Evolutionary conservation across 23 tunicate species (phyloP), one percentile per base, ranked within the genome.

Genomic region (Ciona savignyi): DNA sequence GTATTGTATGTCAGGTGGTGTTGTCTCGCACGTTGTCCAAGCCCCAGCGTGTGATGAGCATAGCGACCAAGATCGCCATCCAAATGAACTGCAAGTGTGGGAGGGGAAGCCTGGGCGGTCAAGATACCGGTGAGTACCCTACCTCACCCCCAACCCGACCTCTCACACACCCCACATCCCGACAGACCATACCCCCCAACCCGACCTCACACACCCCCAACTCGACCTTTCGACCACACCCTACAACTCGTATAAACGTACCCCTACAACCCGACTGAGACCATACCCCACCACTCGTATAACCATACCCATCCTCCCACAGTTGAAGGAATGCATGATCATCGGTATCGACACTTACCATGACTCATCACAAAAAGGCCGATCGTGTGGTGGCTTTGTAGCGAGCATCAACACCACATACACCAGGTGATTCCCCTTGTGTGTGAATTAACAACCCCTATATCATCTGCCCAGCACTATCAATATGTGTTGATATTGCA

Each of bases 91-190:
- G 87, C 61, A 91, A 91, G 78, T 68, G n/a, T 91, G 24, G 97
- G 97, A 1, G 97, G 97, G 0, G 97, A 91, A 62, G 97, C 97
- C 26, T 91, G 97, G 97, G 83, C 89, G 0, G 89, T 89, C 34
- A 35, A 74, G 27, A 89, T 89, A 4, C 96, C 96, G 72, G 96
- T 88, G 30, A 60, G 84, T 76, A n/a, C n/a, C n/a, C n/a, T n/a
- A n/a, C n/a, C n/a, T n/a, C n/a, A n/a, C n/a, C n/a, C n/a, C n/a
- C n/a, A n/a, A n/a, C n/a, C n/a, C n/a, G n/a, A n/a, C n/a, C n/a
- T n/a, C n/a, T n/a, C n/a, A n/a, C n/a, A n/a, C n/a, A n/a, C n/a
- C n/a, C n/a, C n/a, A n/a, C n/a, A n/a, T n/a, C n/a, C n/a, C n/a
- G n/a, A n/a, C n/a, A n/a, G n/a, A n/a, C n/a, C n/a, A n/a, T n/a